Evolutionary conservation across 2,888 invertebrate species (phyloP).

Genomic region (Pyrrhia umbra): DNA sequence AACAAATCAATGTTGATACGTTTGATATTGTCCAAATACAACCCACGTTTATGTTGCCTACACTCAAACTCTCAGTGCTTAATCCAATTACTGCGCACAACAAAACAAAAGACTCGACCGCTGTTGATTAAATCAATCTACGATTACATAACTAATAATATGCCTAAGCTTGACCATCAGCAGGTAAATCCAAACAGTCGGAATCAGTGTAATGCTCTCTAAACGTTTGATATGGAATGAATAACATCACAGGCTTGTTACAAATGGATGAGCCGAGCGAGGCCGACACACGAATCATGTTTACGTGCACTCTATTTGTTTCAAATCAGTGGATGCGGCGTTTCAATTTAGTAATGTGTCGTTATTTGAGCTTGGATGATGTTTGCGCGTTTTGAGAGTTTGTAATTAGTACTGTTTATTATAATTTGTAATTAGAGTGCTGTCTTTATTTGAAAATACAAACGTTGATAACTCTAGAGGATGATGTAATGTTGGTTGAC

Average conservation of each 20-base stretch:
- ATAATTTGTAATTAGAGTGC: constrained; percentile 5
- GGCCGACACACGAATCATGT: constrained; percentile 65
- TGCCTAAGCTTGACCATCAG: constrained; percentile 54
- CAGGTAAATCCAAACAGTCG: constrained; percentile 68
- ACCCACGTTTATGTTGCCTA: neutral
- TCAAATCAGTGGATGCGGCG: constrained; percentile 74
- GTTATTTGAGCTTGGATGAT: constrained; percentile 48
- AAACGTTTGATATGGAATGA: constrained; percentile 87
- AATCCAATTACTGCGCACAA: constrained; percentile 37
- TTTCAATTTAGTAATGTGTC: constrained; percentile 58
- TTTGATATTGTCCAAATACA: neutral
- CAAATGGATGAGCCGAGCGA: constrained; percentile 81
- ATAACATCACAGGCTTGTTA: constrained; percentile 85
- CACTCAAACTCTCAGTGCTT: neutral
- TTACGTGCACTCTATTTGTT: constrained; percentile 57
- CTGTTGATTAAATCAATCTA: constrained; percentile 24
- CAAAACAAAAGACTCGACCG: constrained; percentile 2
- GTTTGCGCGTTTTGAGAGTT: constrained; percentile 21
- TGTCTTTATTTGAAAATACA: neutral
- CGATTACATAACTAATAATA: constrained; percentile 29
- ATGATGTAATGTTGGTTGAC: neutral
- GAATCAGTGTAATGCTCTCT: constrained; percentile 80
- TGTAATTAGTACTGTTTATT: neutral
- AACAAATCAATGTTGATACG: neutral
- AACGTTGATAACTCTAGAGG: neutral